Base-by-base conservation (phyloP, 2,797 vertebrate genomes). In the Philypnodon macrostomus region DNA sequence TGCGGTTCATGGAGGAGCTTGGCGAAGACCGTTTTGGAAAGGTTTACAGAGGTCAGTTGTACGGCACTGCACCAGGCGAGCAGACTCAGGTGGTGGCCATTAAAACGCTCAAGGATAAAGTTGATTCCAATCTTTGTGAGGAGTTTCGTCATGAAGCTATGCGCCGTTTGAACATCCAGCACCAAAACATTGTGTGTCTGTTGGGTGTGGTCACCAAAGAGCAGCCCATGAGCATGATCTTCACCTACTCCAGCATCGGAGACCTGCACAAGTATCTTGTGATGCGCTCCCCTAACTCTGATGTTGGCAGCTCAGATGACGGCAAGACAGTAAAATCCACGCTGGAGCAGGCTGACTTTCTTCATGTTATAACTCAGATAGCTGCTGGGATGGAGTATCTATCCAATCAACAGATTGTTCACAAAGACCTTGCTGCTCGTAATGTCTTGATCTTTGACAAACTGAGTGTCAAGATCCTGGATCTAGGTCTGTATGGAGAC, bases 11-110 rank as follows among this genome's bases (percentile, higher is more conserved):
- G 93, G 96, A 98, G 68, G 96, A 97, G 36, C 88, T 99, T 0
- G 96, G 96, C 2, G 95, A 98, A 57, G 95, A 97, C 70, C 92
- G 93, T 0, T 99, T 97, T n/a, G 96, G 96, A 9, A 97, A 95
- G 64, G 93, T 98, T 49, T 97, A 97, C 88, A 97, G 94, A 70
- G 96, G 95, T 1, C 96, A 97, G 66, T 88, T 98, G 21, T 97
- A 97, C 2, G 91, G 93, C 41, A 89, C 92, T 0, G 76, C 83
- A 0, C 92, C 93, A 0, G 93, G 93, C 7, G 96, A 98, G 81
- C 95, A 93, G 65, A 91, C 88, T 7, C 95, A 98, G 74, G 89
- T 93, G 0, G 91, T 98, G 58, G 95, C 94, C 56, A 95, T 99
- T 66, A 98, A 95, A 77, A 98, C 95, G 0, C 84, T 99, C 8